Evolutionary conservation across 1,140 invertebrate genomes (phyloP), one percentile per base, ranked within the genome.

Genomic region (Cydia pomonella): DNA sequence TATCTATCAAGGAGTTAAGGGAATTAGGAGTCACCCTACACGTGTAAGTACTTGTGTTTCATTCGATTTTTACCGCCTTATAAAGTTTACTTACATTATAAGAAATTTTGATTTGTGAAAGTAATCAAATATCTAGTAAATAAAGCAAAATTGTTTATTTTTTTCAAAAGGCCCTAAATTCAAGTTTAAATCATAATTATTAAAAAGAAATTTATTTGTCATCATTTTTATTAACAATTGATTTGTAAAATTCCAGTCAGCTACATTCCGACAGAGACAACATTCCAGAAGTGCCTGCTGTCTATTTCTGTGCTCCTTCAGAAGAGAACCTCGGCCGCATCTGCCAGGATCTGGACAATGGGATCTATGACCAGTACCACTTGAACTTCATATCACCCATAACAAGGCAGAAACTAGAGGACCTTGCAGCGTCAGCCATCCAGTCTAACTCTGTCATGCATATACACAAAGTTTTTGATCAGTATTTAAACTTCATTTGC

Each of bases 361-460:
- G 97, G 33, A 93, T 99, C 21, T 99, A 99, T 92, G 98, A 99
- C 84, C 95, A 96, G 47, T 99, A 99, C 93, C 98, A 99, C 90
- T 93, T 99, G 7, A 99, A 99, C 93, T 99, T 99, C 85, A 98
- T 99, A 81, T 98, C 98, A 1, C 98, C 99, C 1, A 98, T 99
- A 76, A 96, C 98, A 5, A 94, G 99, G 75, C 97, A 98, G 84
- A 98, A 97, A 92, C 95, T 99, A 74, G 99, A 99, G 94, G 98
- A 99, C 89, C 94, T 99, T 66, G 99, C 99, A 6, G 95, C 96
- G 23, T 96, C 98, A 33, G 97, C 99, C 0, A 95, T 99, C 25
- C 96, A 98, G 81, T 96, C 97, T 2, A 97, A 97, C 84, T 96
- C 96, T 84, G 97, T 98, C 23, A 95, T 96, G 41, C 97, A 97